Percentiles rank a stretch among this genome's conserved stretches.
Evolutionary conservation across 2,113 vertebrate species (phyloP).

Genomic region (Bos javanicus): DNA sequence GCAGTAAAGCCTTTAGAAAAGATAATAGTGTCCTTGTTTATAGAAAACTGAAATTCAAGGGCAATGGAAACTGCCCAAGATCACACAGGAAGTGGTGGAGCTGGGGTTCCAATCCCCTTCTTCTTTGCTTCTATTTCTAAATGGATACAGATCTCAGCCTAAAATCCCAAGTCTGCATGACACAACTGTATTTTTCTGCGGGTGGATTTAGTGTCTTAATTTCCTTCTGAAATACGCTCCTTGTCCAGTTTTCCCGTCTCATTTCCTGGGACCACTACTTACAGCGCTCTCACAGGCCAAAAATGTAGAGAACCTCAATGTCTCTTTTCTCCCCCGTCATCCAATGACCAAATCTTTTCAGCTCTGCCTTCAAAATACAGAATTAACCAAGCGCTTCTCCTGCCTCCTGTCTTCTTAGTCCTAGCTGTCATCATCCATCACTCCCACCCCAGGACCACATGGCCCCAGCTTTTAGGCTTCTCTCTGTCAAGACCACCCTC

Average conservation of each 20-base stretch:
- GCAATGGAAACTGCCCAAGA: accelerated
- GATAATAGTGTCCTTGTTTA: background rate
- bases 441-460: background rate
- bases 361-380: background rate
- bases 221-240: background rate
- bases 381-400: background rate
- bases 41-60: background rate
- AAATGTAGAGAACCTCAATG: background rate
- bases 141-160: background rate
- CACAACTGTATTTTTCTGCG: background rate
- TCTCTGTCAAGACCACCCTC: background rate
- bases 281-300: too few relatives aligned
- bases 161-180: background rate
- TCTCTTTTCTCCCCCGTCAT: background rate
- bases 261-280: background rate
- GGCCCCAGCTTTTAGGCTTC: background rate
- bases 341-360: background rate
- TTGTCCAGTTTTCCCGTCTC: background rate
- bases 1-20: background rate
- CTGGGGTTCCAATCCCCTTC: background rate
- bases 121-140: background rate
- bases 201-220: background rate
- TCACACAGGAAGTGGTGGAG: background rate
- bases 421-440: accelerated
- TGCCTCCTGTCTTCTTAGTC: background rate